Percentiles rank a stretch among this genome's conserved stretches.
Evolutionary conservation across 2,113 vertebrate species (phyloP).

Genomic region (Zosterops lateralis): DNA sequence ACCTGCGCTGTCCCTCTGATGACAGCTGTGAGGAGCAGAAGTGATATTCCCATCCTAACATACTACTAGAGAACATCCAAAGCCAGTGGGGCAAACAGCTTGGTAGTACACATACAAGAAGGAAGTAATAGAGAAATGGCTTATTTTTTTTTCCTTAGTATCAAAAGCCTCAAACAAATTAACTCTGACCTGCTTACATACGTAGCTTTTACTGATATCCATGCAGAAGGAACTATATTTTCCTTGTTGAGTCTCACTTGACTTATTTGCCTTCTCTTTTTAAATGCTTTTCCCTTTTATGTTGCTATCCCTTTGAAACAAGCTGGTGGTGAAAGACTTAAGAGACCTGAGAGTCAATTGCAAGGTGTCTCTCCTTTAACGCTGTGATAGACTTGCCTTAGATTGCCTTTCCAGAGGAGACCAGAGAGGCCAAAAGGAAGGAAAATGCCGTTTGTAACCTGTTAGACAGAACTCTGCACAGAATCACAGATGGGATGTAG

Average conservation of each 20-base stretch:
- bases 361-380: neutral
- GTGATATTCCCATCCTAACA: neutral
- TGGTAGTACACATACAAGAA: neutral
- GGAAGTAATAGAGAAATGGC: neutral
- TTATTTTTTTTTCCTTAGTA: neutral
- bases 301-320: neutral
- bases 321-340: neutral
- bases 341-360: neutral
- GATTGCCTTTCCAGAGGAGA: neutral
- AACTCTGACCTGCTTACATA: fast-evolving
- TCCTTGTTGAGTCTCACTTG: neutral
- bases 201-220: neutral
- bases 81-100: neutral
- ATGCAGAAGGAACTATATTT: neutral
- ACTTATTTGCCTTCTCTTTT: neutral
- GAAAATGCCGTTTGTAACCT: neutral
- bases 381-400: neutral
- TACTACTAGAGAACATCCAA: neutral
- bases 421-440: neutral
- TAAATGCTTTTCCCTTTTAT: neutral
- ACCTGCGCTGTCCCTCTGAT: fast-evolving
- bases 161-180: neutral
- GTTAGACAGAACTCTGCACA: neutral
- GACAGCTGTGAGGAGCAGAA: neutral
- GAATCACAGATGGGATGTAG: neutral